Evolutionary conservation across 2,888 invertebrate genomes (phyloP).

Genomic region (Hydraecia micacea): DNA sequence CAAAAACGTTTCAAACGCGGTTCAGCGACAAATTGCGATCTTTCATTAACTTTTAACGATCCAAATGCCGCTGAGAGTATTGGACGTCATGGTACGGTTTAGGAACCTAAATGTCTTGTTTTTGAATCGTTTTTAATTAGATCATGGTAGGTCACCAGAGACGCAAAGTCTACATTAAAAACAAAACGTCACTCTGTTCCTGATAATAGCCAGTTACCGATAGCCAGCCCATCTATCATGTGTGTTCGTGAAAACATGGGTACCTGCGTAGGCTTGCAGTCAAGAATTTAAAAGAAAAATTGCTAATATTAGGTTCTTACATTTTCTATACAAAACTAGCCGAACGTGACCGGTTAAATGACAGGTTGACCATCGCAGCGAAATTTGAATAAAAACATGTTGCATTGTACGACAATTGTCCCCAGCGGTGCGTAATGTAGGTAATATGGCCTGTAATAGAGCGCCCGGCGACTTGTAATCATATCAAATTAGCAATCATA

Average conservation of each 20-base stretch:
- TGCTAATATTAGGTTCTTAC: neutral
- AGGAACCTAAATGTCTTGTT: no score
- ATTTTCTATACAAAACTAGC: constrained; percentile 46
- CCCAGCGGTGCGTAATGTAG: neutral
- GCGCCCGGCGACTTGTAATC: constrained; percentile 9
- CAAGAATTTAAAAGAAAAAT: constrained; percentile 31
- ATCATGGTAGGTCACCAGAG: no score
- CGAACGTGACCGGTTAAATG: constrained; percentile 50
- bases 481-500: constrained; percentile 20
- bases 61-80: no score
- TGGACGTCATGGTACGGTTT: no score
- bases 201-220: constrained; percentile 19
- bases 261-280: constrained; percentile 25
- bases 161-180: no score
- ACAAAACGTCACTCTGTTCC: neutral
- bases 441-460: constrained; percentile 10
- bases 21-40: no score
- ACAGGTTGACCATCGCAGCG: constrained; percentile 15
- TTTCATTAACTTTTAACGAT: no score
- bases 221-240: neutral
- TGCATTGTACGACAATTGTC: constrained; percentile 22
- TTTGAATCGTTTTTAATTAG: no score
- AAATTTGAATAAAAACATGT: constrained; percentile 23
- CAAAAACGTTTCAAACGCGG: no score
- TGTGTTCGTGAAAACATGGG: constrained; percentile 12